Evolutionary conservation across 2,113 vertebrate species (phyloP).

Genomic region (Taxidea taxus): DNA sequence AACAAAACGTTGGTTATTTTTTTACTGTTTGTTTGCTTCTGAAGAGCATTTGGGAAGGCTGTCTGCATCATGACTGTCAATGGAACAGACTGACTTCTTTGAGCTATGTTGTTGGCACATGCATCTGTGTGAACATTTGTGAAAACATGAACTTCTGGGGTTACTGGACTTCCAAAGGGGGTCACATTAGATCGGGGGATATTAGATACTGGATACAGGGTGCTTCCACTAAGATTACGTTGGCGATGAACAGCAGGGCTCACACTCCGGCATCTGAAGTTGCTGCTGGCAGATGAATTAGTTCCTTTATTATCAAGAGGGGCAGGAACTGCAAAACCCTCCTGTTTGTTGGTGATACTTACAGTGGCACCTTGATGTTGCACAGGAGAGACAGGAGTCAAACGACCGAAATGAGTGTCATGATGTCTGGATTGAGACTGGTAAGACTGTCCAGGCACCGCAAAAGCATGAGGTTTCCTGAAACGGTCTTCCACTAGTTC

Average conservation of each 20-base stretch:
- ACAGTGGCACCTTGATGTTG: conserved; percentile 90
- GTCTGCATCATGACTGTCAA: conserved; percentile 99
- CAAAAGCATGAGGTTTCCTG: conserved; percentile 97
- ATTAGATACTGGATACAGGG: conserved; percentile 85
- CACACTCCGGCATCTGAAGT: conserved; percentile 95
- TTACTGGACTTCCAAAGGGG: conserved; percentile 91
- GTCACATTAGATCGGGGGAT: conserved; percentile 88
- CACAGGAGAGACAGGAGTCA: conserved; percentile 96
- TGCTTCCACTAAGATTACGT: conserved; percentile 91
- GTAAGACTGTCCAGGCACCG: conserved; percentile 94
- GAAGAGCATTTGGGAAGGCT: conserved; percentile 86
- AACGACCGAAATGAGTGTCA: conserved; percentile 91
- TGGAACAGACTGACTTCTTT: conserved; percentile 97
- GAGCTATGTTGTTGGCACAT: conserved; percentile 91
- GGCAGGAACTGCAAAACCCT: conserved; percentile 97
- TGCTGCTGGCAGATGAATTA: conserved; percentile 81
- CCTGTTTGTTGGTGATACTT: conserved; percentile 90
- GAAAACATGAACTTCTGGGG: conserved; percentile 92
- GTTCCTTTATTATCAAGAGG: conserved; percentile 93
- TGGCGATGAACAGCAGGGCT: conserved; percentile 97
- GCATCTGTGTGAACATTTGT: conserved; percentile 86
- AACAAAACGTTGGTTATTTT: conserved; percentile 94
- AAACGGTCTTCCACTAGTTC: conserved; percentile 97
- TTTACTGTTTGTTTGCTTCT: conserved; percentile 89
- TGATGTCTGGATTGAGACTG: conserved; percentile 92